Evolutionary conservation across 2,888 invertebrate species (phyloP).

Genomic region (Palloptera scutellata): DNA sequence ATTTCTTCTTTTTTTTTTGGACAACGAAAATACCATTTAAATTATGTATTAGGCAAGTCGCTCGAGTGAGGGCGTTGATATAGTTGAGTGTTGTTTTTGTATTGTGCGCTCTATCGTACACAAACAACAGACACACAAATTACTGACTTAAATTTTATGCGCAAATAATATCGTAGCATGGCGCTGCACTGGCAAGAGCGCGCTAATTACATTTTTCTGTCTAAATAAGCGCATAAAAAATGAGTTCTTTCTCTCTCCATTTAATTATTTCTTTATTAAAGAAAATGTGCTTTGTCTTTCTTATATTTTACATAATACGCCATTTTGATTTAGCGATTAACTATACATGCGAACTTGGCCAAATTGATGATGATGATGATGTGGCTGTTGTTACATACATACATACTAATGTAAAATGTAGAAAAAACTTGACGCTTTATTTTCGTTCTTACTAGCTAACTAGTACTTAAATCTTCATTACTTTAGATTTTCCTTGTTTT

Average conservation of each 20-base stretch:
- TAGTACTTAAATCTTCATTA: slow-evolving; percentile 13
- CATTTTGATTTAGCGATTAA: slow-evolving; percentile 46
- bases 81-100: too few relatives aligned
- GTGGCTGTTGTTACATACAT: neutral
- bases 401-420: too few relatives aligned
- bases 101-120: too few relatives aligned
- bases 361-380: neutral
- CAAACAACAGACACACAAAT: neutral
- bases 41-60: too few relatives aligned
- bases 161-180: neutral
- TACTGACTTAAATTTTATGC: slow-evolving; percentile 1
- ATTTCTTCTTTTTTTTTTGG: too few relatives aligned
- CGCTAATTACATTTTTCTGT: slow-evolving; percentile 20
- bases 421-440: slow-evolving; percentile 1
- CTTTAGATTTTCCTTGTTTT: slow-evolving; percentile 24
- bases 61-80: too few relatives aligned
- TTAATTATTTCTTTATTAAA: neutral
- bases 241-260: neutral
- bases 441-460: neutral
- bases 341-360: slow-evolving; percentile 47
- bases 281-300: neutral
- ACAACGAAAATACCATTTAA: too few relatives aligned
- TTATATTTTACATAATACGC: neutral
- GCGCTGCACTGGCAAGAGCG: slow-evolving; percentile 6
- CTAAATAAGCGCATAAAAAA: neutral